Percentiles rank a stretch among this genome's conserved stretches.
phyloP scores from a whole-genome alignment of 2,113 vertebrate genomes.

The Plotosus lineatus region DNA sequence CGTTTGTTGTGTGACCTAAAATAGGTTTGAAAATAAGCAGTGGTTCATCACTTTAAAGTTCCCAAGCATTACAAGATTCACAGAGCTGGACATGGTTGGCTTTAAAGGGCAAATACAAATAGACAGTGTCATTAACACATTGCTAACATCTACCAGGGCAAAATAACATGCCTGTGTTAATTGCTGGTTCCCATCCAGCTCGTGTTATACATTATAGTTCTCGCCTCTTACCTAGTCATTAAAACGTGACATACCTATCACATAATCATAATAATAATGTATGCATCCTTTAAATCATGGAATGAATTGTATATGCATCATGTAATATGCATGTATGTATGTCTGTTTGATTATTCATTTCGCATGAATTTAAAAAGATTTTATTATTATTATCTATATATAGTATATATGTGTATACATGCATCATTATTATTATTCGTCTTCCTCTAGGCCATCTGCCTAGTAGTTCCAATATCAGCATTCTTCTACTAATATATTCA shows the following conservation, averaged over 20 bases:
- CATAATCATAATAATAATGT: neutral
- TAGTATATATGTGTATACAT: too few relatives aligned
- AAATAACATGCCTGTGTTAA: slow-evolving; percentile 11
- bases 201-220: neutral
- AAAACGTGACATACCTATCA: neutral
- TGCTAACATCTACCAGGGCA: slow-evolving; percentile 4
- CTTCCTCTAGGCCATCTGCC: neutral
- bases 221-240: neutral
- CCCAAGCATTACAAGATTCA: neutral
- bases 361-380: neutral
- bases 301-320: neutral
- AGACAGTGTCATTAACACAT: slow-evolving; percentile 28
- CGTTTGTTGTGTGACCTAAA: neutral
- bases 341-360: neutral
- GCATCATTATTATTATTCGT: neutral
- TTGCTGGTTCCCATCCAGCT: slow-evolving; percentile 12
- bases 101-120: slow-evolving; percentile 24
- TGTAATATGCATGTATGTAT: neutral
- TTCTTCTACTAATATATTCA: too few relatives aligned
- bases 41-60: neutral
- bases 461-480: too few relatives aligned
- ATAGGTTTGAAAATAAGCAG: neutral
- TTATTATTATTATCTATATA: neutral
- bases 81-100: neutral
- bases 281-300: neutral